Conservation (phyloP, 2,888 invertebrate genomes). For the Horisme vitalbata region DNA sequence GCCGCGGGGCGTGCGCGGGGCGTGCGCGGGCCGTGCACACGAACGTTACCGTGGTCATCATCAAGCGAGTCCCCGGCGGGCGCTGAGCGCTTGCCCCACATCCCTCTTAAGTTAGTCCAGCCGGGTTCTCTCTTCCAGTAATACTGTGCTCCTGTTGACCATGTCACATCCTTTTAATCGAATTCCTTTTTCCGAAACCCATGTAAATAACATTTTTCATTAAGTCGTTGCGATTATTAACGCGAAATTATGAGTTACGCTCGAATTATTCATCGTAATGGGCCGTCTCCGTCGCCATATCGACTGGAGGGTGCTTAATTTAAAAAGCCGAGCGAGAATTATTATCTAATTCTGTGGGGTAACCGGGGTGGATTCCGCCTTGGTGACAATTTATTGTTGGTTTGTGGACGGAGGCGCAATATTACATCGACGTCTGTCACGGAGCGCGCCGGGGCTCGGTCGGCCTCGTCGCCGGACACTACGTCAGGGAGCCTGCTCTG, state of each 20-base stretch:
- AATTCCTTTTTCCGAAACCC: conserved; percentile 20
- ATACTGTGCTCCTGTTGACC: conserved; percentile 80
- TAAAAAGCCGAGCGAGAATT: conserved; percentile 49
- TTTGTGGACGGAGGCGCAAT: conserved; percentile 34
- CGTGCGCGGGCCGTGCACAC: conserved; percentile 8
- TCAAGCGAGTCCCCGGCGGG: conserved; percentile 43
- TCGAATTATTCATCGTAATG: conserved; percentile 35
- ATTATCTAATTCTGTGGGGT: conserved; percentile 50
- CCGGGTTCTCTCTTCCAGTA: conserved; percentile 91
- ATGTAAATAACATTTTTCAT: conserved; percentile 42
- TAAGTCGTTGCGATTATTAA: conserved; percentile 44
- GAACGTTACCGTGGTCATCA: conserved; percentile 63
- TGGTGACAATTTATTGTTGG: conserved; percentile 40
- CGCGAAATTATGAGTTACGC: conserved; percentile 45
- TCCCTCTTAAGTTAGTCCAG: conserved; percentile 90
- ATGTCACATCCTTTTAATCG: conserved; percentile 33
- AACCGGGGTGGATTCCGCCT: conserved; percentile 38
- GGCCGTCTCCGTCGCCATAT: conserved; percentile 38
- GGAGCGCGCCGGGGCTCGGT: conserved; percentile 13
- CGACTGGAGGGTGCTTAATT: conserved; percentile 50
- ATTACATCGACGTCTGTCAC: conserved; percentile 36
- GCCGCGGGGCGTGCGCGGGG: too few relatives aligned
- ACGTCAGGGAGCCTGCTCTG: conserved; percentile 5
- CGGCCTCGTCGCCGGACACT: conserved; percentile 1
- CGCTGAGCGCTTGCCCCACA: conserved; percentile 88